Base-by-base conservation (phyloP, 2,797 vertebrate species). In the Ctenopoma multispine region DNA sequence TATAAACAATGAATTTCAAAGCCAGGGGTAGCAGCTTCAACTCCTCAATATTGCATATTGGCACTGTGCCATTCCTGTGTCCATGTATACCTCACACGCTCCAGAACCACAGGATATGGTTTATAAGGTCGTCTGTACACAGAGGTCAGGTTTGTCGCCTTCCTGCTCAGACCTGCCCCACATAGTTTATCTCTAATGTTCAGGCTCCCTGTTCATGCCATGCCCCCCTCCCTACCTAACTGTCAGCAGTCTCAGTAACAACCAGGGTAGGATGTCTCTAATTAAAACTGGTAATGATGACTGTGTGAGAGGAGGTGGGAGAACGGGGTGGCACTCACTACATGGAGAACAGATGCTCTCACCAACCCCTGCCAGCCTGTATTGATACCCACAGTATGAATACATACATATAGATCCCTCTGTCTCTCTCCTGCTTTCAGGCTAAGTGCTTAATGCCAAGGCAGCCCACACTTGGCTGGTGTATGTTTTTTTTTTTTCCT, bases 281-380 rank as follows among this genome's bases (percentile, higher is more conserved):
- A 94, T 94, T 90, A 93, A 93, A 79, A 84, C 78, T 87, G 89
- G 82, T 92, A 91, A 93, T 92, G 92, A 93, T 89, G 89, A 91
- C 68, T 69, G 75, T 79, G 79, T 82, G 72, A 72, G 73, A 66
- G 66, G 79, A 64, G 70, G 75, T 66, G 75, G 44, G 15, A 8
- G 77, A 61, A 66, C 13, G 76, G 64, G 63, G 72, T 11, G 77
- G 65, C 59, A 63, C 60, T 92, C 87, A 91, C 91, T 92, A 92
- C 83, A 80, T 80, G 46, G 58, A 76, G 80, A 92, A 90, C 92
- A 93, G 92, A 93, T 93, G 93, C 91, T 93, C 79, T 55, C 54
- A 24, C 69, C 41, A 87, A 69, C 84, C 84, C 84, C 76, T 85
- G 86, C 86, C 87, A 89, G 83, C 75, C 75, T 75, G 86, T 76